Percentiles rank a stretch among this genome's conserved stretches.
Evolutionary conservation across 2,113 vertebrate genomes (phyloP).

Genomic region (Phasianus colchicus): DNA sequence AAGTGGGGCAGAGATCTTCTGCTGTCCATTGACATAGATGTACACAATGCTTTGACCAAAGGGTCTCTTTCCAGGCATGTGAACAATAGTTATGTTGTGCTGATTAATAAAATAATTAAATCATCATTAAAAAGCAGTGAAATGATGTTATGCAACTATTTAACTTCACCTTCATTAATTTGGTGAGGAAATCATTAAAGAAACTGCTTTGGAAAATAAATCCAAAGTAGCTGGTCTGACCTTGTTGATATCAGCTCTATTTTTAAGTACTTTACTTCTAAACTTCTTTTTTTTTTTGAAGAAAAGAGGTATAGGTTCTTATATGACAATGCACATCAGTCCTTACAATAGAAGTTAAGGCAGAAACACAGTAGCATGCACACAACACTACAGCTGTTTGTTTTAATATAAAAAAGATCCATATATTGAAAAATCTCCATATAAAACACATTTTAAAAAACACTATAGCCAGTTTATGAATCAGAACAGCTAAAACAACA

Average conservation of each 20-base stretch:
- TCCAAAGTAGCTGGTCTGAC: not conserved
- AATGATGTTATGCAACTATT: not conserved
- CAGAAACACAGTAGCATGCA: not conserved
- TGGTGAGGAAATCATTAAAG: not conserved
- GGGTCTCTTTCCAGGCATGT: slow-evolving; percentile 94
- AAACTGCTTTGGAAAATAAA: not conserved
- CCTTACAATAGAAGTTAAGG: not conserved
- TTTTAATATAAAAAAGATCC: not conserved
- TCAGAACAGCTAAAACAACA: not conserved
- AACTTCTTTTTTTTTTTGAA: not conserved
- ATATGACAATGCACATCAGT: not conserved
- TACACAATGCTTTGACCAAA: slow-evolving; percentile 96
- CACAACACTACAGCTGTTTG: not conserved
- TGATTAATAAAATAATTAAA: slow-evolving; percentile 64
- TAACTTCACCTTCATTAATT: not conserved
- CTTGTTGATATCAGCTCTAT: not conserved
- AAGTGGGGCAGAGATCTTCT: slow-evolving; percentile 91
- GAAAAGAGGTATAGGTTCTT: not conserved
- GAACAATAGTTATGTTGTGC: slow-evolving; percentile 95
- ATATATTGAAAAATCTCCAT: not conserved
- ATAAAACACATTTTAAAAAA: not conserved
- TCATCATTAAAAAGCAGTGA: not conserved
- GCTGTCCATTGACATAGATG: slow-evolving; percentile 96
- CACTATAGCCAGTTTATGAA: not conserved
- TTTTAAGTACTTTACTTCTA: not conserved